A percentile compares a stretch with the other conserved stretches of the same genome.
Conservation (phyloP, 2,797 vertebrate genomes). For the Oreochromis mossambicus region DNA sequence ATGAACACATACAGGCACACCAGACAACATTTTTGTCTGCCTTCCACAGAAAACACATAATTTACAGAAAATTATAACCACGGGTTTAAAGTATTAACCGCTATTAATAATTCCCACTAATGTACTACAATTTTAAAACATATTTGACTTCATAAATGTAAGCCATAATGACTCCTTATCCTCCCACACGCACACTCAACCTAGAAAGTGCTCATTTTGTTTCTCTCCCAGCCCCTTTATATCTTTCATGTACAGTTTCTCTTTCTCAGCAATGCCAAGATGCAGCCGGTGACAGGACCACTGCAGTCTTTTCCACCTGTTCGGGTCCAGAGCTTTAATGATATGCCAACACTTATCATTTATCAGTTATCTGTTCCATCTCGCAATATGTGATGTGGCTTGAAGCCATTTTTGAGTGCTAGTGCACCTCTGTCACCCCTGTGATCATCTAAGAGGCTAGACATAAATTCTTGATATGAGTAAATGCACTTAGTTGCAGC, state of each 20-base stretch:
- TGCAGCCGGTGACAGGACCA: constrained; percentile 28
- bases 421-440: neutral
- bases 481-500: neutral
- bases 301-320: constrained; percentile 29
- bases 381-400: neutral
- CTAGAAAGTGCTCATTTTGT: constrained; percentile 35
- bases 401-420: neutral
- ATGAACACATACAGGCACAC: neutral
- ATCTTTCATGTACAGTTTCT: constrained; percentile 35
- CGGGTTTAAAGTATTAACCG: constrained; percentile 5
- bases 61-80: constrained; percentile 2
- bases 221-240: constrained; percentile 29
- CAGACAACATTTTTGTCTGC: neutral
- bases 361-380: constrained; percentile 3
- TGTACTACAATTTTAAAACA: constrained; percentile 12
- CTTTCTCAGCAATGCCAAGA: constrained; percentile 11
- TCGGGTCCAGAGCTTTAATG: constrained; percentile 12
- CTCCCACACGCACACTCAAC: constrained; percentile 23
- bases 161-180: constrained; percentile 13
- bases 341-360: neutral
- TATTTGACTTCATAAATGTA: constrained; percentile 30
- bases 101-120: constrained; percentile 21
- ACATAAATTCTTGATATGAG: neutral
- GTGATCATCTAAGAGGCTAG: neutral
- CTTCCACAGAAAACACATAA: constrained; percentile 1